These are phyloP conservation scores for Bucco capensis DNA, from an alignment of 2,113 vertebrate genomes.

Conservation along the genomic window DNA sequence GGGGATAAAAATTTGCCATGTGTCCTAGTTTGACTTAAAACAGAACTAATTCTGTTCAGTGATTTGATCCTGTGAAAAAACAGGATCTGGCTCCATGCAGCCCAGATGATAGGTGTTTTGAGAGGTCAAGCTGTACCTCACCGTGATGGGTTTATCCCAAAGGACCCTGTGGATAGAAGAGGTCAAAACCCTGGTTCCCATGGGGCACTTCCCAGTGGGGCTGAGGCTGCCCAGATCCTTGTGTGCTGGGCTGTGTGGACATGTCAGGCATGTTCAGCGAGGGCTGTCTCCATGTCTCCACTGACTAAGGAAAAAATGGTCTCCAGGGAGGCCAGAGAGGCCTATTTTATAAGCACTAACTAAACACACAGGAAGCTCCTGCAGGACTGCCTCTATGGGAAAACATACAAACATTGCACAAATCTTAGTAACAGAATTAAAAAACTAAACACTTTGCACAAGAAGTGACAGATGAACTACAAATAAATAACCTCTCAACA, in stretches of 20 bases:
- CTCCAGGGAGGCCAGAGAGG: background rate
- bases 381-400: constrained; percentile 25
- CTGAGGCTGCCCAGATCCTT: background rate
- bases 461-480: constrained; percentile 35
- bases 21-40: no score
- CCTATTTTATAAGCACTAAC: background rate
- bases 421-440: constrained; percentile 21
- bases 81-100: background rate
- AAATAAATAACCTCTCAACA: constrained; percentile 42
- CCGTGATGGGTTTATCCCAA: background rate
- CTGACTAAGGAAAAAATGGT: background rate
- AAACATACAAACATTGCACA: constrained; percentile 12
- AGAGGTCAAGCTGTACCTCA: background rate
- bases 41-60: no score
- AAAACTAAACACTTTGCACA: constrained; percentile 27
- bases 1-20: background rate
- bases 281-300: background rate
- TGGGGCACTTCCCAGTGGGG: fast-evolving
- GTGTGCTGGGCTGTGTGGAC: background rate
- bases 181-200: fast-evolving
- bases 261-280: fast-evolving
- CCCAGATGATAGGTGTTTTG: background rate
- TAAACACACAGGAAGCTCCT: background rate
- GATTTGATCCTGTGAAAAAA: background rate
- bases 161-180: background rate